phyloP scores from a whole-genome alignment of 2,888 invertebrate genomes.

The Tipula helvola region DNA sequence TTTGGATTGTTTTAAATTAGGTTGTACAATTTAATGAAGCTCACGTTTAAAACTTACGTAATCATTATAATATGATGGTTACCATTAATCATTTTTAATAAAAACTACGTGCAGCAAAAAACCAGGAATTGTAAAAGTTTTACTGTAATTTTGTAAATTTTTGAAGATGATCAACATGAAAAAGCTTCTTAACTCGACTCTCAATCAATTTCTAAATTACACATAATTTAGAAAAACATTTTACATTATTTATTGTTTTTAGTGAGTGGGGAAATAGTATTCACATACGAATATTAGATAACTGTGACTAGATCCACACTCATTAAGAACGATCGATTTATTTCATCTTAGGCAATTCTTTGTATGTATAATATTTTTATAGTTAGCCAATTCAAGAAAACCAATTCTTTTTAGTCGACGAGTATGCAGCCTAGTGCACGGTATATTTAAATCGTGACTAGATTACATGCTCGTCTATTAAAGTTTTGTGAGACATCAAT shows the following conservation, averaged over 20 bases:
- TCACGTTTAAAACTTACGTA: background rate
- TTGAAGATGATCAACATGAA: background rate
- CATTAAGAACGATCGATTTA: constrained; percentile 34
- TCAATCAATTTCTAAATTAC: background rate
- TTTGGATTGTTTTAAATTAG: background rate
- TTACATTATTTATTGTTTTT: constrained; percentile 28
- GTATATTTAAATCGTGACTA: constrained; percentile 39
- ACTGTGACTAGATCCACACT: constrained; percentile 39
- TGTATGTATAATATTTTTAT: background rate
- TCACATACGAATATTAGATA: constrained; percentile 30
- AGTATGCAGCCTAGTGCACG: constrained; percentile 39
- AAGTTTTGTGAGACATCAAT: constrained; percentile 22
- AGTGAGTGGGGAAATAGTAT: constrained; percentile 38
- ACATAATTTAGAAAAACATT: background rate
- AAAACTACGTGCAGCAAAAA: background rate
- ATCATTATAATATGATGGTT: background rate
- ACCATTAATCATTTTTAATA: background rate
- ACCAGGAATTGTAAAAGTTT: background rate
- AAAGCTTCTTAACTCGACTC: background rate
- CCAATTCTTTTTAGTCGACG: constrained; percentile 38
- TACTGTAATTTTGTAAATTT: background rate
- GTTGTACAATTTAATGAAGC: background rate
- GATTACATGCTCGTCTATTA: constrained; percentile 40
- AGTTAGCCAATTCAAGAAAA: background rate
- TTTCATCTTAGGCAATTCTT: background rate